Evolutionary conservation across 1,140 invertebrate species (phyloP).

Genomic region (Trissolcus basalis): DNA sequence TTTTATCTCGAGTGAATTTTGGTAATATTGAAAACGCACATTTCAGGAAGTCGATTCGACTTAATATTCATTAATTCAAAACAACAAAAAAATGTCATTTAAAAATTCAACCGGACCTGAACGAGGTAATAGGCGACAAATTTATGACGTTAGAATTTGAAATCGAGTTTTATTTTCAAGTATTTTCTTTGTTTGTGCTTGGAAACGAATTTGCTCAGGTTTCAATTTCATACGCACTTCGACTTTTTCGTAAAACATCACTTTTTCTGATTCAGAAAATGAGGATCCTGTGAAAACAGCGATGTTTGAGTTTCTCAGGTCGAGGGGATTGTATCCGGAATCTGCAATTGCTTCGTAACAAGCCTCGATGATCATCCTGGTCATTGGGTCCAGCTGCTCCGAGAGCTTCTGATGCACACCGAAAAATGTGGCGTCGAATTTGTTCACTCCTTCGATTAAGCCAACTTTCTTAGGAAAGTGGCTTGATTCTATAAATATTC

Average conservation of each 20-base stretch:
- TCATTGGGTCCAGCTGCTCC: conserved; percentile 77
- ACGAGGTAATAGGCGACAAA: conserved; percentile 3
- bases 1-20: conserved; percentile 21
- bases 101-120: neutral
- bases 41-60: conserved; percentile 12
- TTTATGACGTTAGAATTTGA: conserved; percentile 8
- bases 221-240: conserved; percentile 41
- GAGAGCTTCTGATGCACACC: conserved; percentile 76
- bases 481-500: neutral
- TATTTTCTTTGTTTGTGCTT: conserved; percentile 18
- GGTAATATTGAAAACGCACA: conserved; percentile 9
- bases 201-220: too few relatives aligned
- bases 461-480: conserved; percentile 8
- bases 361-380: conserved; percentile 74
- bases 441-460: neutral
- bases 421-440: conserved; percentile 73
- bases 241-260: conserved; percentile 60
- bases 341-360: conserved; percentile 74
- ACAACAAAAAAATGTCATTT: conserved; percentile 6
- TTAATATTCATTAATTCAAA: conserved; percentile 39
- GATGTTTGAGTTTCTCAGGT: conserved; percentile 79
- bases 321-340: conserved; percentile 66
- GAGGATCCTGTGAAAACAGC: conserved; percentile 86
- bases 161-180: neutral
- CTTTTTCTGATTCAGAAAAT: conserved; percentile 82